Conservation (phyloP, 2,888 invertebrate species). For the Cerceris ruficornis region DNA sequence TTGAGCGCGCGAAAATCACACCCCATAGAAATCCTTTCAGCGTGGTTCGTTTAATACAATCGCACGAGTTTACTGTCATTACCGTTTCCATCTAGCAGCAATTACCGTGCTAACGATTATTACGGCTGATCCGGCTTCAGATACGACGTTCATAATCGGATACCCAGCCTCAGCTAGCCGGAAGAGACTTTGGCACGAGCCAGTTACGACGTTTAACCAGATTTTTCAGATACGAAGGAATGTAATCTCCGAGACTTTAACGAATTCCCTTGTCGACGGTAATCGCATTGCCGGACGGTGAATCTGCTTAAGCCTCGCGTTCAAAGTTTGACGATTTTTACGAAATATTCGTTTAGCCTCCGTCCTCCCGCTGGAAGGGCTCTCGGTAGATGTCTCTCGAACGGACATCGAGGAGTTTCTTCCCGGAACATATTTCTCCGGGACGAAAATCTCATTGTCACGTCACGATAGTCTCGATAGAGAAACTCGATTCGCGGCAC, state of each 20-base stretch:
- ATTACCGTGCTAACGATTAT: conserved; percentile 65
- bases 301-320: conserved; percentile 6
- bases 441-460: conserved; percentile 14
- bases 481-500: conserved; percentile 34
- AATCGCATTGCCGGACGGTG: conserved; percentile 4
- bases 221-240: conserved; percentile 45
- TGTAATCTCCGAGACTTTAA: conserved; percentile 19
- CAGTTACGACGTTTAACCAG: conserved; percentile 27
- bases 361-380: too few relatives aligned
- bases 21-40: conserved; percentile 51
- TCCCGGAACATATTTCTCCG: background rate
- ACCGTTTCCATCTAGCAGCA: conserved; percentile 47
- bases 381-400: too few relatives aligned
- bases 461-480: conserved; percentile 16
- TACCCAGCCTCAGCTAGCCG: conserved; percentile 24
- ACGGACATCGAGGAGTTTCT: too few relatives aligned
- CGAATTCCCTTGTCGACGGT: conserved; percentile 4
- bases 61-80: conserved; percentile 63
- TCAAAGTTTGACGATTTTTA: background rate
- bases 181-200: conserved; percentile 27
- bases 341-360: too few relatives aligned
- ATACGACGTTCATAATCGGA: conserved; percentile 52
- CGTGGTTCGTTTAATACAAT: conserved; percentile 65
- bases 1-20: conserved; percentile 27
- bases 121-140: conserved; percentile 44